Conservation (phyloP, 2,113 vertebrate genomes). For the Toxostoma redivivum region DNA sequence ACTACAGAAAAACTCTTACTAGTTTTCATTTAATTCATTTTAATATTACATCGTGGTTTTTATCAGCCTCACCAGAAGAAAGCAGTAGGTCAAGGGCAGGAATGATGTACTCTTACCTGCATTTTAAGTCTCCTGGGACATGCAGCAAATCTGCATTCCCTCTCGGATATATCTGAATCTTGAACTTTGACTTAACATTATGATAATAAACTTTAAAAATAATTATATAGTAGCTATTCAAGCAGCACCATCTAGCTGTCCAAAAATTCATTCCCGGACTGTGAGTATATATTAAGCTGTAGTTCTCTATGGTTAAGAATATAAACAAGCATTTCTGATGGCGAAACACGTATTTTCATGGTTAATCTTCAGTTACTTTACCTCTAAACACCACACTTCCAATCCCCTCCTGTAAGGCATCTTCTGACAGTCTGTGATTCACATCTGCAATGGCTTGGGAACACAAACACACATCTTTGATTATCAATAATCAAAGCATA, state of each 20-base stretch:
- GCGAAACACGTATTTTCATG: neutral
- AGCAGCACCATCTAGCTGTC: conserved; percentile 20
- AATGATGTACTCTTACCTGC: neutral
- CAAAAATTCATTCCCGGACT: neutral
- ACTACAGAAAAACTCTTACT: neutral
- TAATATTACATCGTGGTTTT: neutral
- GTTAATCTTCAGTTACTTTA: neutral
- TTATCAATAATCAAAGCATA: neutral
- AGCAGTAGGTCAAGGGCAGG: neutral
- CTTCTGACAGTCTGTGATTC: neutral
- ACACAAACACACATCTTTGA: neutral
- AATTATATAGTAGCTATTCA: neutral
- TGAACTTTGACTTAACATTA: neutral
- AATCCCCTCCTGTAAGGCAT: neutral
- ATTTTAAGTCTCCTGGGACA: neutral
- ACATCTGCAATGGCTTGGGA: neutral
- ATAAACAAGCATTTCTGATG: neutral
- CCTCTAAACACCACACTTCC: neutral
- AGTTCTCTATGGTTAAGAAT: neutral
- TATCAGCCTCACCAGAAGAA: neutral
- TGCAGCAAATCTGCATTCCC: neutral
- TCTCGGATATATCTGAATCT: neutral
- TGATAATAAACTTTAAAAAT: neutral
- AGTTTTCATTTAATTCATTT: neutral
- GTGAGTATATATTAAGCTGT: neutral